Evolutionary conservation across 2,797 vertebrate species (phyloP).

Genomic region (Aselliscus stoliczkanus): DNA sequence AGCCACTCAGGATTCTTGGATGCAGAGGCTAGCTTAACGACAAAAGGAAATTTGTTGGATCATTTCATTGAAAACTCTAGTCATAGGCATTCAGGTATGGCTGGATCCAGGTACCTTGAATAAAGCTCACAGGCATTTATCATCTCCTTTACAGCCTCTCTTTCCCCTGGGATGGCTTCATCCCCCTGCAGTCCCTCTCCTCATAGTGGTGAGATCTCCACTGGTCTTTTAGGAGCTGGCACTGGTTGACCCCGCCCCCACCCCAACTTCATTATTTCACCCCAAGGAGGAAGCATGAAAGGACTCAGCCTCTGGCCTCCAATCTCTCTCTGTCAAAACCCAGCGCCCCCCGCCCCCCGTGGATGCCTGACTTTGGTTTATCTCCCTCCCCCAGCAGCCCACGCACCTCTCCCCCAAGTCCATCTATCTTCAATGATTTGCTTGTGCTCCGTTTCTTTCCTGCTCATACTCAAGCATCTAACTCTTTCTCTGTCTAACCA

Average conservation of each 20-base stretch:
- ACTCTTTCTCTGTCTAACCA: not conserved
- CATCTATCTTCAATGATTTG: accelerated
- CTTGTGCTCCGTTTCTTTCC: not conserved
- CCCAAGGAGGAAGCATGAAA: not conserved
- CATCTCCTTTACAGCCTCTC: not conserved
- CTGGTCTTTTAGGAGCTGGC: not conserved
- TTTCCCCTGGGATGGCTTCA: not conserved
- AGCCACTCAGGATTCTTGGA: not conserved
- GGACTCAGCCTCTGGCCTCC: not conserved
- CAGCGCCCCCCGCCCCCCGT: accelerated
- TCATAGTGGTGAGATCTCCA: not conserved
- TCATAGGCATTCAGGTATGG: not conserved
- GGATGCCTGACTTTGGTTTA: not conserved
- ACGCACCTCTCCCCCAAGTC: not conserved
- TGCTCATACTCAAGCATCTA: not conserved
- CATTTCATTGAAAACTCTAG: not conserved
- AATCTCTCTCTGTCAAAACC: not conserved
- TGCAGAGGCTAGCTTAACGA: not conserved
- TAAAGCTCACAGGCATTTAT: not conserved
- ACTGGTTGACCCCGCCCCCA: too few species aligned
- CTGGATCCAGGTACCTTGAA: not conserved
- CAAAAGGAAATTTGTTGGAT: not conserved
- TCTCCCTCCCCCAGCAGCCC: not conserved
- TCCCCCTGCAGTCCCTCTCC: not conserved
- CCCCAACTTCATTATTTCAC: not conserved